phyloP scores from a whole-genome alignment of 2,888 invertebrate species.

The Himalopsyche japonica region DNA sequence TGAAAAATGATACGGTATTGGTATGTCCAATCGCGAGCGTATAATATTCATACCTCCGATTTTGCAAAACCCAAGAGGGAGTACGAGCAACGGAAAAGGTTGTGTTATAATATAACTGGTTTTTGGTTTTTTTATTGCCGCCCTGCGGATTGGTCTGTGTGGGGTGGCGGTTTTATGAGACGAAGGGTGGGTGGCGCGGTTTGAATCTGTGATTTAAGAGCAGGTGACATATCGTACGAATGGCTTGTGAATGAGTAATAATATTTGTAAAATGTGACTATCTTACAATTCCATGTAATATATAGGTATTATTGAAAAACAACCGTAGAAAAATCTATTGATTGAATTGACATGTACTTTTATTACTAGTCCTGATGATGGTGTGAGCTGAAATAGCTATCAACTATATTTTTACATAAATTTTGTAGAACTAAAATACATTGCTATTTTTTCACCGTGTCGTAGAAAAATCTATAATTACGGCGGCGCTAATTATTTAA shows the following conservation, averaged over 20 bases:
- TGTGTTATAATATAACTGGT: background rate
- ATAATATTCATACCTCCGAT: background rate
- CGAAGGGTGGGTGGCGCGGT: background rate
- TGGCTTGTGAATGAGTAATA: background rate
- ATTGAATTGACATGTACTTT: no score
- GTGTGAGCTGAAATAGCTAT: no score
- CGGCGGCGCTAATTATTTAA: no score
- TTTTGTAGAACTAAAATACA: no score
- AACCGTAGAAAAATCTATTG: no score
- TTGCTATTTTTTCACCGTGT: no score
- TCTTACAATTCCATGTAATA: no score
- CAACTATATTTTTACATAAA: no score
- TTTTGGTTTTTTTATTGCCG: background rate
- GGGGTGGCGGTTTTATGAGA: background rate
- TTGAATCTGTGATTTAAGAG: background rate
- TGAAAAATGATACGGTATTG: background rate
- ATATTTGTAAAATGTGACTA: no score
- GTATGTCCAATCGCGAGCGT: background rate
- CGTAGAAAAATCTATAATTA: no score
- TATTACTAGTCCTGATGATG: no score
- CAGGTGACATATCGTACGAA: background rate
- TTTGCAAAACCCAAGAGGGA: background rate
- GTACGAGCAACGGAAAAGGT: background rate
- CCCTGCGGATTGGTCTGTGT: background rate
- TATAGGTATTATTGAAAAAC: no score